Conservation (phyloP, 2,113 vertebrate species). For the Oxyruncus cristatus region DNA sequence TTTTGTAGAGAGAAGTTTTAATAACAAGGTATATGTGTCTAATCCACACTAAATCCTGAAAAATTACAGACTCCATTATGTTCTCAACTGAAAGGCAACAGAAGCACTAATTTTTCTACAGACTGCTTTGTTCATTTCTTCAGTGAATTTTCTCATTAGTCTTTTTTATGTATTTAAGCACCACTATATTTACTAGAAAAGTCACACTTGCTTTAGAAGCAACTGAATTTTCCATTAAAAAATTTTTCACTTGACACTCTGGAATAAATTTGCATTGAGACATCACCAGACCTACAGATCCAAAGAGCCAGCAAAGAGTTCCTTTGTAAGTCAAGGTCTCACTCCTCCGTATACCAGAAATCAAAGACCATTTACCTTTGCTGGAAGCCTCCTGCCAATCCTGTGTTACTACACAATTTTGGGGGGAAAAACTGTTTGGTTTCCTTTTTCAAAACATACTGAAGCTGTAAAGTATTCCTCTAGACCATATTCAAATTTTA, state of each 20-base stretch:
- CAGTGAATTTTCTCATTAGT: neutral
- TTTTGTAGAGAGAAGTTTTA: neutral
- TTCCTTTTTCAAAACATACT: neutral
- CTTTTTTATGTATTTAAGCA: neutral
- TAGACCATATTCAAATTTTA: neutral
- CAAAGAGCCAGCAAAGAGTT: neutral
- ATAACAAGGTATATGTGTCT: neutral
- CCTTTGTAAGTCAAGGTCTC: neutral
- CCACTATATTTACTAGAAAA: neutral
- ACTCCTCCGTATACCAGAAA: neutral
- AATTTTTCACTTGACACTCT: neutral
- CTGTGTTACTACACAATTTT: neutral
- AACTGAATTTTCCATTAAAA: neutral
- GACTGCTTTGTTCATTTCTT: neutral
- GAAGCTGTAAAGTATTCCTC: neutral
- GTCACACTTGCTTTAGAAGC: neutral
- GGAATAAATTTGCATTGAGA: neutral
- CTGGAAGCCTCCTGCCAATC: neutral
- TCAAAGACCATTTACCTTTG: neutral
- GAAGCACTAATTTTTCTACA: neutral
- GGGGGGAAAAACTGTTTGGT: neutral
- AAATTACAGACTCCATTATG: neutral
- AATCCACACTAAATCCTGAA: neutral
- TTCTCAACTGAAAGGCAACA: neutral
- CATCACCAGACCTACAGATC: neutral